These are phyloP conservation scores for Nycticorax nycticorax DNA, from an alignment of 2,113 vertebrate genomes.

Conservation along the genomic window DNA sequence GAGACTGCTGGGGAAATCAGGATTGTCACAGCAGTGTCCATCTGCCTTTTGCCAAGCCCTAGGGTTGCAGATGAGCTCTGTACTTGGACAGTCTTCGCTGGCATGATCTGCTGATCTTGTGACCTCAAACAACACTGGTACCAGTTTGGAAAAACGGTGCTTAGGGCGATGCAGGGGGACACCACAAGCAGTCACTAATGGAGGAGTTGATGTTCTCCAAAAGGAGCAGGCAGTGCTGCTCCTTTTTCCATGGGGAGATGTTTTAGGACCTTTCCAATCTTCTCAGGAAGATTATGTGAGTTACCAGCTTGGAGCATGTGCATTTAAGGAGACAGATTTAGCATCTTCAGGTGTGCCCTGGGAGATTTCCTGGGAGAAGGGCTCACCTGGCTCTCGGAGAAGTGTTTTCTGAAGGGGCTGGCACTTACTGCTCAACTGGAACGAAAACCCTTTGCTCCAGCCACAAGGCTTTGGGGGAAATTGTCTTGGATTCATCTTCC, in stretches of 20 bases:
- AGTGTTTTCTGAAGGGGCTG: neutral
- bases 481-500: neutral
- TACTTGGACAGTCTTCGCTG: neutral
- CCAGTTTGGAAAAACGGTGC: neutral
- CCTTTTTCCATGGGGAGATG: neutral
- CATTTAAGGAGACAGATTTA: neutral
- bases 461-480: neutral
- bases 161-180: neutral
- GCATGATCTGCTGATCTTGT: neutral
- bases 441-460: neutral
- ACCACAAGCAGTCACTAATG: neutral
- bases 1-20: neutral
- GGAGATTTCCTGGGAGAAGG: neutral
- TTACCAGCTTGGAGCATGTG: neutral
- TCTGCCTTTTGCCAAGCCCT: neutral
- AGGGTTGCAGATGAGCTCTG: neutral
- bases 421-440: neutral
- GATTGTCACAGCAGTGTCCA: neutral
- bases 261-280: neutral
- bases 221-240: neutral
- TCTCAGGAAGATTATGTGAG: neutral
- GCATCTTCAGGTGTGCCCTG: neutral
- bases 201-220: neutral
- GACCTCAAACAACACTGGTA: neutral
- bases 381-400: neutral